Percentiles rank a stretch among this genome's conserved stretches.
These are phyloP conservation scores for Nemapogon koenigi DNA, from an alignment of 2,888 invertebrate genomes.

Conservation along the genomic window DNA sequence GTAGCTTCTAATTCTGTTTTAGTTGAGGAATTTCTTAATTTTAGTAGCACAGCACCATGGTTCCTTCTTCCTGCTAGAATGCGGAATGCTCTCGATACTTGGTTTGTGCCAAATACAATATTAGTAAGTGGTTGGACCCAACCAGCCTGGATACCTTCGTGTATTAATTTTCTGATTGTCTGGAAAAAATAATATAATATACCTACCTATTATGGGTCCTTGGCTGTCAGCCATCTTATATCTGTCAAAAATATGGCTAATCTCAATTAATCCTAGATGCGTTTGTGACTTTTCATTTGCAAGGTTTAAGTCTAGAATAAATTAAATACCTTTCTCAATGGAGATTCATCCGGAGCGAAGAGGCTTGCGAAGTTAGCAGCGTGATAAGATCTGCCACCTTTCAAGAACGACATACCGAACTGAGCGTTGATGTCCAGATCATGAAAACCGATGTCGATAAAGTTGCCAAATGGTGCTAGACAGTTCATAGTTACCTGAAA, in stretches of 20 bases:
- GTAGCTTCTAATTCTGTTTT: neutral
- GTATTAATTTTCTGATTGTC: slow-evolving; percentile 2
- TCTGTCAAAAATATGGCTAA: neutral
- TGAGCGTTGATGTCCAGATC: slow-evolving; percentile 4
- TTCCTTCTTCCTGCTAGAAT: slow-evolving; percentile 32
- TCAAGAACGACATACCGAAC: slow-evolving; percentile 2
- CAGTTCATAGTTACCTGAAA: slow-evolving; percentile 18
- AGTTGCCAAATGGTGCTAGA: slow-evolving; percentile 3
- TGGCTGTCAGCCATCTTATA: neutral
- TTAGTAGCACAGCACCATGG: slow-evolving; percentile 33
- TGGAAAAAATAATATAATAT: slow-evolving; percentile 4
- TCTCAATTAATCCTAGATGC: neutral
- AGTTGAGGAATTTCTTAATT: slow-evolving; percentile 1
- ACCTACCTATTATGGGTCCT: too few relatives aligned
- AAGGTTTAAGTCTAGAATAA: neutral
- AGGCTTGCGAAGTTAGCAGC: slow-evolving; percentile 7
- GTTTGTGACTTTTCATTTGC: too few relatives aligned
- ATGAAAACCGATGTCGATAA: neutral
- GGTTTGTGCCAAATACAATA: slow-evolving; percentile 25
- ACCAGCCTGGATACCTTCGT: slow-evolving; percentile 29
- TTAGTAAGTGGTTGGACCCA: slow-evolving; percentile 35
- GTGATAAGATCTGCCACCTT: slow-evolving; percentile 1
- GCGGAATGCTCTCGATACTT: slow-evolving; percentile 27
- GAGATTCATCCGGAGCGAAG: neutral
- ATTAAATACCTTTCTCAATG: slow-evolving; percentile 3